Evolutionary conservation across 2,888 invertebrate genomes (phyloP).

Genomic region (Ochlodes sylvanus): DNA sequence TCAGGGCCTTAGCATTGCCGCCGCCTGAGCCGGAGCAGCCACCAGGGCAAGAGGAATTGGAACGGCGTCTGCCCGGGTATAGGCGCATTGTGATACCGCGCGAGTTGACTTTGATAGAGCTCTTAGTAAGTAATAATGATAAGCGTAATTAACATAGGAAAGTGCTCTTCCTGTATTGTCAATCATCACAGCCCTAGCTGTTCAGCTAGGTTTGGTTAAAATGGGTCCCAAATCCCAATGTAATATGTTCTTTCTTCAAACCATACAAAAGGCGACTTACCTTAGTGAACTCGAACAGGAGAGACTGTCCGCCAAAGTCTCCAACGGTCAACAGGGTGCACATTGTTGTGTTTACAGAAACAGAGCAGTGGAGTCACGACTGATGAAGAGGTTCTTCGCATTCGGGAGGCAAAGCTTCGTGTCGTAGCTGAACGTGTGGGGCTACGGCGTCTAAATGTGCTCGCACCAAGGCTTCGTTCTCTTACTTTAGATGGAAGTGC

Average conservation of each 20-base stretch:
- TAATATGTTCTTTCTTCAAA: too few species aligned
- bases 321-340: too few species aligned
- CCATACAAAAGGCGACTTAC: too few species aligned
- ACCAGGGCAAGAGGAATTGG: slow-evolving; percentile 75
- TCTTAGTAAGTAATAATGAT: slow-evolving; percentile 71
- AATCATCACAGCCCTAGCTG: too few species aligned
- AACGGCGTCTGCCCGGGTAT: slow-evolving; percentile 79
- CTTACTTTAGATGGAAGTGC: slow-evolving; percentile 88
- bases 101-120: slow-evolving; percentile 85
- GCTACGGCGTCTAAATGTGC: slow-evolving; percentile 85
- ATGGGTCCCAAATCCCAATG: too few species aligned
- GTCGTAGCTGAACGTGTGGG: slow-evolving; percentile 88
- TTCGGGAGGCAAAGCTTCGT: slow-evolving; percentile 85
- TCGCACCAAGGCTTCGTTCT: slow-evolving; percentile 86
- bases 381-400: slow-evolving; percentile 73
- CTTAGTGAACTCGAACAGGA: too few species aligned
- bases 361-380: slow-evolving; percentile 74
- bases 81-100: slow-evolving; percentile 83
- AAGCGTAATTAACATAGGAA: too few species aligned
- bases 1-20: slow-evolving; percentile 73
- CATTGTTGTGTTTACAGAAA: slow-evolving; percentile 68
- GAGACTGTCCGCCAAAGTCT: too few species aligned
- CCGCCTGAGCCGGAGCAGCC: slow-evolving; percentile 78
- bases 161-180: too few species aligned
- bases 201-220: too few species aligned